Base-by-base conservation (phyloP, 2,888 invertebrate species). In the Blastobasis lacticolella region DNA sequence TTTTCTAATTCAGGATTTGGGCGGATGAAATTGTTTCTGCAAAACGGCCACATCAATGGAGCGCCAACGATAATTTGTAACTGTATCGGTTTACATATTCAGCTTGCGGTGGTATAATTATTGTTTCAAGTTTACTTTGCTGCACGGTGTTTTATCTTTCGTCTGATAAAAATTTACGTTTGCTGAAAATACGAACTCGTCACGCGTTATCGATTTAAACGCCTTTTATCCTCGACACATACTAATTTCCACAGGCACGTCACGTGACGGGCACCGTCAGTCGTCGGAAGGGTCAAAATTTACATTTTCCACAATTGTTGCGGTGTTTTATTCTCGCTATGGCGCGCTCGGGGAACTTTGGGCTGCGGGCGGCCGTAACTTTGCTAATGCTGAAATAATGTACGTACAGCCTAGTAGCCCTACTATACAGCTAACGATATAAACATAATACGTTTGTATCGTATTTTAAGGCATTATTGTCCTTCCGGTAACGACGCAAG, bases 321-420 rank as follows among this genome's bases (percentile, higher is more conserved):
- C 67, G 71, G 72, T 65, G 60, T 80, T 68, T 78, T 75, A 70
- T 67, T 67, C 65, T 57, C 61, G 57, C 57, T 58, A 70, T 71
- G 66, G 69, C 69, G 61, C 64, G 58, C 69, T 65, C 66, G 62
- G 58, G 60, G 70, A 75, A 80, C 72, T 78, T 76, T 64, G 59
- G 61, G 71, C 6, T 67, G 64, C 66, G 70, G 72, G 69, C 67
- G 67, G 70, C 68, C 69, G 63, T 62, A 78, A 78, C 73, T 78
- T 77, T 66, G 73, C 71, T 81, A 79, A 82, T 82, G 80, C 72
- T 61, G 62, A 75, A 80, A 79, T 81, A 78, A 81, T 78, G 79
- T 74, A 69, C 61, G 65, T 48, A 53, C 54, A 52, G 23, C 23
- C 23, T 23, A 23, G 23, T 23, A 23, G 23, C 23, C 23, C 23